A percentile compares a stretch with the other conserved stretches of the same genome.
Conservation (phyloP, 1,140 invertebrate genomes). For the Scaptomyza montana region DNA sequence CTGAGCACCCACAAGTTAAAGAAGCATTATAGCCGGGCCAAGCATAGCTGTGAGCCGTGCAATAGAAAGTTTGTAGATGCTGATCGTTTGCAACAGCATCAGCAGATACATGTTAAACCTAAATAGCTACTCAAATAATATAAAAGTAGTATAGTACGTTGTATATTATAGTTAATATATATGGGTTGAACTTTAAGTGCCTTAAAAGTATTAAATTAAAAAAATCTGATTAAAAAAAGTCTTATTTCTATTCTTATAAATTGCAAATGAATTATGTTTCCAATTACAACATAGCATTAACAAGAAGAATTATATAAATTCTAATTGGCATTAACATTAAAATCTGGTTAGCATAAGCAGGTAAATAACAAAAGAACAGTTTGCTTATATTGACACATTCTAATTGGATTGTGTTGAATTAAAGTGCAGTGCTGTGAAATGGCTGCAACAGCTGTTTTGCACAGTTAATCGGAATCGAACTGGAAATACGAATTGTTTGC, state of each 20-base stretch:
- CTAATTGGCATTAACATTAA: too few relatives aligned
- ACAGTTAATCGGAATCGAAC: slow-evolving; percentile 26
- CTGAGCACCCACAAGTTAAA: slow-evolving; percentile 54
- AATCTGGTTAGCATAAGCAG: too few relatives aligned
- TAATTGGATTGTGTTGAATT: not conserved
- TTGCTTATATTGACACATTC: not conserved
- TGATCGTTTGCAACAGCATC: slow-evolving; percentile 26
- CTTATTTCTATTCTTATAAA: too few relatives aligned
- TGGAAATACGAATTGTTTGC: slow-evolving; percentile 46
- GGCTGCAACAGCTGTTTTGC: slow-evolving; percentile 45
- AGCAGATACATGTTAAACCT: slow-evolving; percentile 39
- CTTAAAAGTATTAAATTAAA: too few relatives aligned
- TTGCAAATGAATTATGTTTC: too few relatives aligned
- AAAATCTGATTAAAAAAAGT: too few relatives aligned
- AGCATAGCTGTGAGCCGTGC: slow-evolving; percentile 43
- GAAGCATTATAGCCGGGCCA: slow-evolving; percentile 50
- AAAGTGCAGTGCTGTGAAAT: slow-evolving; percentile 33
- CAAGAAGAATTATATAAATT: too few relatives aligned
- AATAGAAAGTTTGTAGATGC: slow-evolving; percentile 47
- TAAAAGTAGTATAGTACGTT: too few relatives aligned
- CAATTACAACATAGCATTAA: too few relatives aligned
- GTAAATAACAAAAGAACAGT: too few relatives aligned
- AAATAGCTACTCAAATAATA: not conserved
- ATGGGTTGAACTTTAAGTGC: too few relatives aligned
- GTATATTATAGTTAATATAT: too few relatives aligned